Percentiles rank a stretch among this genome's conserved stretches.
Conservation (phyloP, 2,113 vertebrate genomes). For the Varanus komodoensis region DNA sequence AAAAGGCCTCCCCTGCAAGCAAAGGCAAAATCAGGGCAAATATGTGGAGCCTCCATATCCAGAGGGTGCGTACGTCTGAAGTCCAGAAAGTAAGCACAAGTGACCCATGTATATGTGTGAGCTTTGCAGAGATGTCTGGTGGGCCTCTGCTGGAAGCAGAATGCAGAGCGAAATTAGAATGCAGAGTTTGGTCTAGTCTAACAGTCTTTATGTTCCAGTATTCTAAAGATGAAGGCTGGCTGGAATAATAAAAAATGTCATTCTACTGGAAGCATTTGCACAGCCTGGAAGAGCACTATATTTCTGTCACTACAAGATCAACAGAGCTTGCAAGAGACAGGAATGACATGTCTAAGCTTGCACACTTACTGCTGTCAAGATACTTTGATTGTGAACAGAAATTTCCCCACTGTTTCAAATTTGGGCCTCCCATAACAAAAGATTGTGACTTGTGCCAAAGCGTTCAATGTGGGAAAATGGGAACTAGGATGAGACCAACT, state of each 20-base stretch:
- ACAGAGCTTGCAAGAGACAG: neutral
- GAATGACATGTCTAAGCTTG: conserved; percentile 6
- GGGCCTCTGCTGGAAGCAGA: neutral
- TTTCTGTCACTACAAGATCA: conserved; percentile 6
- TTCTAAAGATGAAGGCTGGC: neutral
- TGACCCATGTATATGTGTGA: neutral
- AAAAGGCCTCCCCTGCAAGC: neutral
- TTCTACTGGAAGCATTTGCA: conserved; percentile 3
- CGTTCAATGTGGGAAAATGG: conserved; percentile 22
- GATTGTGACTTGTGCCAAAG: conserved; percentile 17
- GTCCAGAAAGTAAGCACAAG: neutral
- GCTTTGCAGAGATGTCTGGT: neutral
- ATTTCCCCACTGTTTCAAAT: conserved; percentile 11
- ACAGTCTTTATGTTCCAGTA: neutral
- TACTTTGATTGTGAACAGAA: conserved; percentile 37
- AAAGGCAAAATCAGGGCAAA: neutral
- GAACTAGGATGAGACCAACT: conserved; percentile 32
- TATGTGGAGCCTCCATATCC: neutral
- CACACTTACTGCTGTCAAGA: conserved; percentile 13
- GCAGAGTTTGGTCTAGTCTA: neutral
- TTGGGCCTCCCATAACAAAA: conserved; percentile 18
- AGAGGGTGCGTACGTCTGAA: neutral
- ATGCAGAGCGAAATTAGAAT: neutral
- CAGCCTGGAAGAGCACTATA: neutral
- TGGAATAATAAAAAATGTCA: neutral